Percentiles rank a stretch among this genome's conserved stretches.
phyloP scores from a whole-genome alignment of 2,888 invertebrate species.

The Mesorhabditis sp. region DNA sequence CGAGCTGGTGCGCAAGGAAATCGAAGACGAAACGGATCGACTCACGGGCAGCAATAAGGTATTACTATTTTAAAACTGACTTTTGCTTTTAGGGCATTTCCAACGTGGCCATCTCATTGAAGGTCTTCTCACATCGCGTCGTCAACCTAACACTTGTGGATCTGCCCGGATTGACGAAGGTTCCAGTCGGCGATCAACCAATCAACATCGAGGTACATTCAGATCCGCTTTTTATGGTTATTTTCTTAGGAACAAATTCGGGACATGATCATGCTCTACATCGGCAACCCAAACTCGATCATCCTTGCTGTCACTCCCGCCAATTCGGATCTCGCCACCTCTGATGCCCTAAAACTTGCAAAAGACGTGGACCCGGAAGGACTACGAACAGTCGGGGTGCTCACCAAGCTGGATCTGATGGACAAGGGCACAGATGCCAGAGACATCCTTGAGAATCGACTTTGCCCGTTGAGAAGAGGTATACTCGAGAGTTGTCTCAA shows the following conservation, averaged over 20 bases:
- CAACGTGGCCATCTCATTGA: constrained; percentile 91
- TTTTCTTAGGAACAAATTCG: constrained; percentile 62
- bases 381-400: constrained; percentile 96
- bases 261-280: constrained; percentile 64
- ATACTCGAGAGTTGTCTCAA: constrained; percentile 58
- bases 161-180: constrained; percentile 65
- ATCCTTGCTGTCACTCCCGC: constrained; percentile 59
- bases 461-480: constrained; percentile 74
- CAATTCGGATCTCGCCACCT: constrained; percentile 76
- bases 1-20: constrained; percentile 81
- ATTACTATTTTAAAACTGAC: constrained; percentile 60
- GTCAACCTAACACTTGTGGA: constrained; percentile 66
- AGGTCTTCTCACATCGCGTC: constrained; percentile 90
- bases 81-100: constrained; percentile 76
- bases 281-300: constrained; percentile 51
- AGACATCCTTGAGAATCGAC: constrained; percentile 91
- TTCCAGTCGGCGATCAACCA: constrained; percentile 67
- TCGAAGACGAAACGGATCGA: constrained; percentile 94
- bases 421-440: constrained; percentile 98
- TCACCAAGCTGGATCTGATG: constrained; percentile 97
- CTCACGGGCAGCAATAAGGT: constrained; percentile 83
- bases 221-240: no score
- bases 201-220: constrained; percentile 60
- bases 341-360: constrained; percentile 94
- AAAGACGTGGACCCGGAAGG: constrained; percentile 64